Evolutionary conservation across 2,113 vertebrate species (phyloP).

Genomic region (Lampris incognitus): DNA sequence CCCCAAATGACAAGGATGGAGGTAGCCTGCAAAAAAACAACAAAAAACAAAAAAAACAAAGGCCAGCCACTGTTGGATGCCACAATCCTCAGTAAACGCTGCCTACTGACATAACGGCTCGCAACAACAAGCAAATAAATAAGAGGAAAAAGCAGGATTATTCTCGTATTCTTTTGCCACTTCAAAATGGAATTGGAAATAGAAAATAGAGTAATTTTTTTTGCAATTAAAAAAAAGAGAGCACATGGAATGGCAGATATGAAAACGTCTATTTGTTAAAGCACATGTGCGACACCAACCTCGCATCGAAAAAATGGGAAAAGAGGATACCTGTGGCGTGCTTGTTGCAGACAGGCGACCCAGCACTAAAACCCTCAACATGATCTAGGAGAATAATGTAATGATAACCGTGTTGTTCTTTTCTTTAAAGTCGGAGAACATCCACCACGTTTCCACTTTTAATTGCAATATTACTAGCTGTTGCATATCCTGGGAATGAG

Average conservation of each 20-base stretch:
- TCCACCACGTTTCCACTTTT: slow-evolving; percentile 71
- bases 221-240: background rate
- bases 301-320: background rate
- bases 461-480: slow-evolving; percentile 78
- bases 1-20: slow-evolving; percentile 4
- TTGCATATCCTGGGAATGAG: slow-evolving; percentile 79
- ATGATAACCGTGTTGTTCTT: slow-evolving; percentile 29
- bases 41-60: slow-evolving; percentile 20
- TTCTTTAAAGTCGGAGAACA: slow-evolving; percentile 51
- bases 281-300: background rate
- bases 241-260: too few species aligned
- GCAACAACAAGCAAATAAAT: background rate
- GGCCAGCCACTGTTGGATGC: background rate
- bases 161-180: too few species aligned
- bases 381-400: background rate
- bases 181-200: too few species aligned
- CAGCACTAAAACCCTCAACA: background rate
- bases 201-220: too few species aligned
- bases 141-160: background rate
- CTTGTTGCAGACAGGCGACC: background rate
- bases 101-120: too few species aligned
- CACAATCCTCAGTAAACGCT: slow-evolving; percentile 17
- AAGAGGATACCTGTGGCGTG: background rate
- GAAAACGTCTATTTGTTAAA: too few species aligned
- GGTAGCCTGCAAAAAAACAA: background rate